Conservation (phyloP, 2,888 invertebrate species). For the Matsumyia berberina region DNA sequence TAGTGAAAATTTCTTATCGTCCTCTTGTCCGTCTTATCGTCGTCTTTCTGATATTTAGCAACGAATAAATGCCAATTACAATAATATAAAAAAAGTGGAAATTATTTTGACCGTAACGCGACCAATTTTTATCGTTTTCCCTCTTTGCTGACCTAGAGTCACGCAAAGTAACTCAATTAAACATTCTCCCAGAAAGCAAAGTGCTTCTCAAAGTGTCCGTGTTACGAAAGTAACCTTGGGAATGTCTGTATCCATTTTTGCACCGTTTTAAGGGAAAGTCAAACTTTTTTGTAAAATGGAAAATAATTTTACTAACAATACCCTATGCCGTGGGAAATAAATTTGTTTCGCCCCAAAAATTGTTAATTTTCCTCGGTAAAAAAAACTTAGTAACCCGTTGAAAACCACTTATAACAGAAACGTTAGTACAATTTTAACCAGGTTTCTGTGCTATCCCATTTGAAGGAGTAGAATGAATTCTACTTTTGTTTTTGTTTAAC, state of each 20-base stretch:
- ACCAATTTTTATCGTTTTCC: slow-evolving; percentile 25
- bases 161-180: slow-evolving; percentile 34
- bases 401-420: background rate
- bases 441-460: background rate
- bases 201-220: background rate
- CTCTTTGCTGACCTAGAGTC: slow-evolving; percentile 15
- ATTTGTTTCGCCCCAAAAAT: background rate
- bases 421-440: background rate
- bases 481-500: slow-evolving; percentile 13
- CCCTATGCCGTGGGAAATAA: background rate
- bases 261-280: background rate
- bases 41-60: slow-evolving; percentile 15
- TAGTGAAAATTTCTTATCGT: slow-evolving; percentile 20
- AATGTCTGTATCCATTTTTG: background rate
- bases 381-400: background rate
- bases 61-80: slow-evolving; percentile 4
- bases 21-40: too few species aligned
- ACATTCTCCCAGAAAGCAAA: slow-evolving; percentile 22
- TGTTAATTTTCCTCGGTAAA: background rate
- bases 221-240: slow-evolving; percentile 20
- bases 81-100: slow-evolving; percentile 8
- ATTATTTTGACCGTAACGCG: slow-evolving; percentile 31
- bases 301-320: slow-evolving; percentile 22
- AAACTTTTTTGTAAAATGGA: too few species aligned
- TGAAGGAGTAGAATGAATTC: slow-evolving; percentile 23